Base-by-base conservation (phyloP, 92 coral and sea anemone species). In the Epizoanthus ramosus region DNA sequence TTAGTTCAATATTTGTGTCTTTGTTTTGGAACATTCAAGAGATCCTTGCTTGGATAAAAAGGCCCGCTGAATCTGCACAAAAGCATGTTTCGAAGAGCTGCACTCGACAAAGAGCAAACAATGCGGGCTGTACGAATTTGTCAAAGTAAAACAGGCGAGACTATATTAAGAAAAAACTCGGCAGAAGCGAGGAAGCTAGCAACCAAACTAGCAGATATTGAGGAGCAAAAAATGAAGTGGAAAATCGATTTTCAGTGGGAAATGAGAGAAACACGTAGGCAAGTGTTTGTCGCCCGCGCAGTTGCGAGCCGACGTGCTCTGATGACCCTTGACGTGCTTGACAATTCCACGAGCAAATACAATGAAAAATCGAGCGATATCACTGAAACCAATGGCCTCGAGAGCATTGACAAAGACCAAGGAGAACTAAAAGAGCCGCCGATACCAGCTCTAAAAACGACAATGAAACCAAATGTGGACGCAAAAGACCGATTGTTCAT, bases 201-300 rank as follows among this genome's bases (percentile, higher is more conserved):
- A 14, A 43, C n/a, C 4, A 77, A 60, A 39, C 71, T 77, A 2
- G 82, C 82, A 6, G 58, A 77, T 25, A 61, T 77, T 54, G 82
- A 77, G 58, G 82, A 77, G n/a, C 22, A 60, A 77, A 17, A 61
- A 21, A 18, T 43, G 82, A 68, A 6, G 69, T 77, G 82, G 82
- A 77, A 61, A 63, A 60, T 77, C 19, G 31, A 61, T 13, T 35
- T 60, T 28, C 21, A 77, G 47, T 13, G 22, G 56, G 82, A 77
- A 77, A 43, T 77, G 58, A 77, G 82, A 77, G 82, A 39, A 33
- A 21, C 52, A 3, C 66, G 66, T 41, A 57, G 66, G 14, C 70
- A 77, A 43, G 37, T 77, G 3, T 39, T 77, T 13, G 57, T 47
- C 52, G 52, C 82, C 16, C 71, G 39, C 57, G 80, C 80, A 18